Conservation (phyloP, 1,140 invertebrate species). For the Papilio helenus region DNA sequence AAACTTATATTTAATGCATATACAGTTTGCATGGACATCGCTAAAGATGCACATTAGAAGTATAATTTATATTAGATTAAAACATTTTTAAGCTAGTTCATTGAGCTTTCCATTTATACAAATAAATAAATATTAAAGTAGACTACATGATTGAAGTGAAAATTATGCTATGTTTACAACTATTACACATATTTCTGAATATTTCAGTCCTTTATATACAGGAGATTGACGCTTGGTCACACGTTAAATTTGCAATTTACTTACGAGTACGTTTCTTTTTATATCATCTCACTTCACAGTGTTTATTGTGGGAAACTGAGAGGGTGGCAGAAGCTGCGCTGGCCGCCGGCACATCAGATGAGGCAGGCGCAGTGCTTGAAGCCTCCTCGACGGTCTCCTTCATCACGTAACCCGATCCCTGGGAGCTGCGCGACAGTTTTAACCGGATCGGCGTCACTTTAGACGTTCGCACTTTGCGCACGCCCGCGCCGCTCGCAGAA, state of each 20-base stretch:
- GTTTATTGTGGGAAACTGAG: conserved; percentile 88
- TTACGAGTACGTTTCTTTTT: conserved; percentile 55
- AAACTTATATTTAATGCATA: conserved; percentile 60
- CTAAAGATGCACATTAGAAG: conserved; percentile 64
- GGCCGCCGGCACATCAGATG: conserved; percentile 52
- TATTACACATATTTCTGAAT: conserved; percentile 58
- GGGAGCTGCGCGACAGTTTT: conserved; percentile 90
- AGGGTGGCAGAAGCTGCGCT: conserved; percentile 54
- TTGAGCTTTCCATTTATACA: conserved; percentile 82
- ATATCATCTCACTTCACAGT: conserved; percentile 95
- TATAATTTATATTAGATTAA: conserved; percentile 66
- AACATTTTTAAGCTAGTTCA: conserved; percentile 71
- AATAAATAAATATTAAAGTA: conserved; percentile 80
- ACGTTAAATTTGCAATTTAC: conserved; percentile 48
- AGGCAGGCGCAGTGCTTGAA: conserved; percentile 41
- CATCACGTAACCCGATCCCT: conserved; percentile 87
- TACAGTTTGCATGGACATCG: conserved; percentile 71
- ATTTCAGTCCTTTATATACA: conserved; percentile 52
- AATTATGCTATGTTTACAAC: conserved; percentile 51
- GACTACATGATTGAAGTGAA: conserved; percentile 59
- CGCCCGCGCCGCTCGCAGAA: conserved; percentile 66
- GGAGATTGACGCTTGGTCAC: conserved; percentile 55
- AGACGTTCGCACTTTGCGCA: conserved; percentile 85
- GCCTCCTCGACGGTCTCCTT: conserved; percentile 64
- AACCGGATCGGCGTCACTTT: conserved; percentile 91